These are phyloP conservation scores for Aphodius sticticus DNA, from an alignment of 2,888 invertebrate species.

Conservation along the genomic window DNA sequence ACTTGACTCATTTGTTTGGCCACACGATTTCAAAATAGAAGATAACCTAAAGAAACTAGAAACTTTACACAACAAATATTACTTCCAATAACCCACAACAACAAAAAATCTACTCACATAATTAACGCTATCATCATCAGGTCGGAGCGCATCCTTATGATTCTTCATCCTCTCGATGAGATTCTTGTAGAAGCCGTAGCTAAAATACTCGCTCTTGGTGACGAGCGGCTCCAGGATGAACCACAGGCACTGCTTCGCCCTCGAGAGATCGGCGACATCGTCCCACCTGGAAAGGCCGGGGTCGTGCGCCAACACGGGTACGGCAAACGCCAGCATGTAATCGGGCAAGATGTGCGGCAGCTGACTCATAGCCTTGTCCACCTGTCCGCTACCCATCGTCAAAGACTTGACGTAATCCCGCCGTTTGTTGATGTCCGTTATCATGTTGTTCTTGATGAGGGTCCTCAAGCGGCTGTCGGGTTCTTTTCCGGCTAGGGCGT, in stretches of 20 bases:
- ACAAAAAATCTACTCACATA: conserved; percentile 68
- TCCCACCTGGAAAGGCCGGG: conserved; percentile 81
- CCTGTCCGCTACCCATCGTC: conserved; percentile 71
- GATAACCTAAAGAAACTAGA: too few relatives aligned
- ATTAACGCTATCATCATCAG: conserved; percentile 84
- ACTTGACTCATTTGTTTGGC: too few relatives aligned
- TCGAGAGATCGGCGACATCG: conserved; percentile 79
- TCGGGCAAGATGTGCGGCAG: conserved; percentile 92
- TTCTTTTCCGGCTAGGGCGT: conserved; percentile 90
- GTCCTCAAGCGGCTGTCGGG: conserved; percentile 78
- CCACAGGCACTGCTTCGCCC: conserved; percentile 87
- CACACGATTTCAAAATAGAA: too few relatives aligned
- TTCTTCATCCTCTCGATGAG: conserved; percentile 94
- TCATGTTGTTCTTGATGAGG: conserved; percentile 80
- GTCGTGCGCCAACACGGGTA: conserved; percentile 94
- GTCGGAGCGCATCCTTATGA: conserved; percentile 87
- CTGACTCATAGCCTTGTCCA: conserved; percentile 77
- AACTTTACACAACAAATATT: too few relatives aligned
- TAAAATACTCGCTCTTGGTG: conserved; percentile 92
- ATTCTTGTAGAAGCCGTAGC: conserved; percentile 93
- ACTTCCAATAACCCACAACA: too few relatives aligned
- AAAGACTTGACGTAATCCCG: conserved; percentile 91
- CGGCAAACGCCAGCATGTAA: conserved; percentile 96
- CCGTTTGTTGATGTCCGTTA: conserved; percentile 85
- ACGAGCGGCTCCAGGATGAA: conserved; percentile 95